Base-by-base conservation (phyloP, 2,113 vertebrate genomes). In the Odobenus rosmarus region DNA sequence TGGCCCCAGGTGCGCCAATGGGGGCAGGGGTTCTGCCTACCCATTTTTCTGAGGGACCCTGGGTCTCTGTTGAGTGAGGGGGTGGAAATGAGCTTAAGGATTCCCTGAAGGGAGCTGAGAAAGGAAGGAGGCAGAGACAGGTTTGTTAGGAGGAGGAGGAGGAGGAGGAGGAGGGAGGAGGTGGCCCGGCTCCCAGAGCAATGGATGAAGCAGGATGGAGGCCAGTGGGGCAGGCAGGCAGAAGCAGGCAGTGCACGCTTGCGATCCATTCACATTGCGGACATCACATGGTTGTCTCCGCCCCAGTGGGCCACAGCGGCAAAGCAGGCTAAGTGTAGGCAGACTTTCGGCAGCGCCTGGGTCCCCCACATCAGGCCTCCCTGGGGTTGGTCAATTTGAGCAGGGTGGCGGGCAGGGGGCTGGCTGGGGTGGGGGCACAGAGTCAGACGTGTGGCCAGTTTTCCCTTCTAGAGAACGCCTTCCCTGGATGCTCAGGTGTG, bases 261-360 rank as follows among this genome's bases (percentile, higher is more conserved):
- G 98, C 98, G 94, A 98, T 98, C 98, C 94, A 98, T 98, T 99
- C 98, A 96, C 98, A 98, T 94, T 97, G 97, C 98, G 97, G 98
- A 98, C 98, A 97, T 0, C 98, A 98, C 98, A 98, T 97, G 98
- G 95, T 97, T 98, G 97, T 99, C 98, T 7, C 98, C 98, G 98
- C 98, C 98, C 98, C 98, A 99, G 99, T 98, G 95, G 98, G 97
- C 98, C 98, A 98, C 95, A 98, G 99, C 98, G 97, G 99, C 98
- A 99, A 99, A 99, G 99, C 98, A 99, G 99, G 99, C 99, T 99
- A 99, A 99, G 99, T 99, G 99, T 99, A 99, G 99, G 99, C 99
- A 99, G 99, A 99, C 99, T 99, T 99, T 98, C 99, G 98, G 99
- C 99, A 99, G 99, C 99, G 98, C 97, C 98, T 98, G 98, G 99